Evolutionary conservation across 2,797 vertebrate species (phyloP).

Genomic region (Chrysocyon brachyurus): DNA sequence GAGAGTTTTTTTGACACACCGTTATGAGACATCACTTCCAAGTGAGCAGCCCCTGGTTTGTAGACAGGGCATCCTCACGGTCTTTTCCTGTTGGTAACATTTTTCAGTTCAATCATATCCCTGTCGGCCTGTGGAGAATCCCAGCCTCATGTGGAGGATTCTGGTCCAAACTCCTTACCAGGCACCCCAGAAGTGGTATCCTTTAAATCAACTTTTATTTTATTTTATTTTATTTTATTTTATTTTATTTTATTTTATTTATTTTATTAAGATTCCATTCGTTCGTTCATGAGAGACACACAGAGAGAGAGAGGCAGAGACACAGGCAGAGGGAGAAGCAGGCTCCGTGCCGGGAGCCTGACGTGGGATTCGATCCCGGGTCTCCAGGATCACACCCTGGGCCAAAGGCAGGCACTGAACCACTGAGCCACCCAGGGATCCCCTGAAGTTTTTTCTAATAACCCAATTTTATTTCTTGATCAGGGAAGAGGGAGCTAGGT

Average conservation of each 20-base stretch:
- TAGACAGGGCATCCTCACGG: neutral
- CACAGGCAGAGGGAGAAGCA: too few relatives aligned
- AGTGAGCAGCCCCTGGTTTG: neutral
- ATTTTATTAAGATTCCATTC: too few relatives aligned
- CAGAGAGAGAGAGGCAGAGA: too few relatives aligned
- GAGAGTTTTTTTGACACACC: neutral
- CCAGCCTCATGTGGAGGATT: neutral
- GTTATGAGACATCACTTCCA: neutral
- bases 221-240: too few relatives aligned
- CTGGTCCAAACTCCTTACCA: neutral
- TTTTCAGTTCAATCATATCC: neutral
- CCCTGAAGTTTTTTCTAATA: neutral
- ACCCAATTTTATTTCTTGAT: slow-evolving; percentile 45
- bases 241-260: too few relatives aligned
- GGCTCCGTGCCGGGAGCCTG: too few relatives aligned
- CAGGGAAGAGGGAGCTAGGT: neutral
- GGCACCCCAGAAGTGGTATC: neutral
- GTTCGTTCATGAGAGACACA: too few relatives aligned
- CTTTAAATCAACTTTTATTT: slow-evolving; percentile 13
- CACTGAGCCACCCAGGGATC: too few relatives aligned
- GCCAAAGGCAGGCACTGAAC: too few relatives aligned
- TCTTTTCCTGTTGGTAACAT: neutral
- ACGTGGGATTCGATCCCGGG: too few relatives aligned
- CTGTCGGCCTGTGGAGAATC: neutral
- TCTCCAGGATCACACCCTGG: too few relatives aligned